phyloP scores from a whole-genome alignment of 2,888 invertebrate genomes.

The Rhamnusium bicolor region DNA sequence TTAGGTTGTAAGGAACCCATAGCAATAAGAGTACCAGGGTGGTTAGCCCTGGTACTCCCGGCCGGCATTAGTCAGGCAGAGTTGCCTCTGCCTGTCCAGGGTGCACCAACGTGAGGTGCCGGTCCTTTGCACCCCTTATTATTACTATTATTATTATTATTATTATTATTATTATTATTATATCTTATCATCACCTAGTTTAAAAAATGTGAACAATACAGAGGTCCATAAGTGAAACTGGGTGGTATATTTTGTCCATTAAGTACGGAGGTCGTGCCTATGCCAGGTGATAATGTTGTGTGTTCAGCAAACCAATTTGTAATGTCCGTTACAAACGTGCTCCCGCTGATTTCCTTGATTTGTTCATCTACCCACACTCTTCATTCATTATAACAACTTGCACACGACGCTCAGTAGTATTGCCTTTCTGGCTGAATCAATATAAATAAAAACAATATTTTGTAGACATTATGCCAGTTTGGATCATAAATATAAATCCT shows the following conservation, averaged over 20 bases:
- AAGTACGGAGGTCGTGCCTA: slow-evolving; percentile 28
- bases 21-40: no score
- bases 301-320: slow-evolving; percentile 48
- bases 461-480: not conserved
- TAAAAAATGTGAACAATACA: not conserved
- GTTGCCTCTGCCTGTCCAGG: no score
- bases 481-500: not conserved
- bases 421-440: not conserved
- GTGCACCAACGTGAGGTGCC: no score
- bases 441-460: not conserved
- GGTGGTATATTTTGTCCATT: slow-evolving; percentile 16
- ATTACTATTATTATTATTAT: no score
- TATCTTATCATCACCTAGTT: no score
- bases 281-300: slow-evolving; percentile 47
- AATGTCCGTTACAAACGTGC: slow-evolving; percentile 56
- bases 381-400: slow-evolving; percentile 38
- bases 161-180: no score
- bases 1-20: no score
- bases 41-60: no score
- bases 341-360: slow-evolving; percentile 57
- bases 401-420: slow-evolving; percentile 38
- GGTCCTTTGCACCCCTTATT: no score
- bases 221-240: not conserved
- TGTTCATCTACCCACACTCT: slow-evolving; percentile 55
- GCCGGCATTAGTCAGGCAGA: no score